Percentiles rank a stretch among this genome's conserved stretches.
Evolutionary conservation across 2,888 invertebrate species (phyloP).

Genomic region (Bellardia bayeri): DNA sequence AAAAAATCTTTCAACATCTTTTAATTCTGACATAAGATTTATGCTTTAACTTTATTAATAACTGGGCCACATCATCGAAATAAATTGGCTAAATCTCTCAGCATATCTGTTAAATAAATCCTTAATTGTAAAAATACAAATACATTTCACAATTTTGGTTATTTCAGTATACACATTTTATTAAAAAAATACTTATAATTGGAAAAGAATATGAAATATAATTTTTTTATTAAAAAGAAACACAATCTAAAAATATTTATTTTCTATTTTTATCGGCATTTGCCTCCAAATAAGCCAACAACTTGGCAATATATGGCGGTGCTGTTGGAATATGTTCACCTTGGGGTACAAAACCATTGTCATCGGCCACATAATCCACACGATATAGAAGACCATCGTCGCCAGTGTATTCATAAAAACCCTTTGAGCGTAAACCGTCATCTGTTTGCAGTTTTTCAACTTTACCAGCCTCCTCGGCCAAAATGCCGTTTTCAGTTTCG

Average conservation of each 20-base stretch:
- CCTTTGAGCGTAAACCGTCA: constrained; percentile 87
- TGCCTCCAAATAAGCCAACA: constrained; percentile 87
- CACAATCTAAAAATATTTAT: constrained; percentile 4
- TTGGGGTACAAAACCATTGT: constrained; percentile 85
- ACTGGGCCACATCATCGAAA: no score
- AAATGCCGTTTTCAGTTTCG: constrained; percentile 86
- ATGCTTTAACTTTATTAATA: no score
- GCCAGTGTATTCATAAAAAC: constrained; percentile 89
- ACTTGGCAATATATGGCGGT: constrained; percentile 87
- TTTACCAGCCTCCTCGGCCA: constrained; percentile 85
- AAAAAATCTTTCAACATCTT: no score
- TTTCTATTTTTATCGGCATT: constrained; percentile 74
- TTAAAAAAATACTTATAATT: not conserved
- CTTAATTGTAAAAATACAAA: no score
- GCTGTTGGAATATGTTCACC: constrained; percentile 84
- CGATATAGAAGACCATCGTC: constrained; percentile 86
- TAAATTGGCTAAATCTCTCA: no score
- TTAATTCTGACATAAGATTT: no score
- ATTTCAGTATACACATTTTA: constrained; percentile 5
- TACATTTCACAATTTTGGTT: not conserved
- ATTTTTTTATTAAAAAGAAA: not conserved
- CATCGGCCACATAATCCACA: constrained; percentile 86
- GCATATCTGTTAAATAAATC: no score
- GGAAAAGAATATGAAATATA: not conserved
- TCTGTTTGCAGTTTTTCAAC: constrained; percentile 85